Evolutionary conservation across 2,113 vertebrate species (phyloP).

Genomic region (Protomyctophum bolini): DNA sequence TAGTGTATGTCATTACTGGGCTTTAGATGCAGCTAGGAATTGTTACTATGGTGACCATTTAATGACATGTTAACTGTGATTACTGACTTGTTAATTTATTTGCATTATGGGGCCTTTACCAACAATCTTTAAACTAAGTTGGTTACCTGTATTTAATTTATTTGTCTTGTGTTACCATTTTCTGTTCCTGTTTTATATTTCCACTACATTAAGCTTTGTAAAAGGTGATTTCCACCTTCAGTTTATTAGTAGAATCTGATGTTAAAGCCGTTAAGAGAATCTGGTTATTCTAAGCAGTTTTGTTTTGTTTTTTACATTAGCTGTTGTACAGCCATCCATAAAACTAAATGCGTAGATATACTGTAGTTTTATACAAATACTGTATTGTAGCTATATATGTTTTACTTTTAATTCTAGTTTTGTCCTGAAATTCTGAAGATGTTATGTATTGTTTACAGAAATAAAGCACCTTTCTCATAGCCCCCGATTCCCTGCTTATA

Average conservation of each 20-base stretch:
- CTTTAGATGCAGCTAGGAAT: conserved; percentile 49
- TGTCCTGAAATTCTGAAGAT: conserved; percentile 50
- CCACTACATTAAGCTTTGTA: conserved; percentile 9
- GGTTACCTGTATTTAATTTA: conserved; percentile 11
- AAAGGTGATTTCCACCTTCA: not conserved
- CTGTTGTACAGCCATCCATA: conserved; percentile 60
- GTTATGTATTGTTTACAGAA: conserved; percentile 62
- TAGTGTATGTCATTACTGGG: conserved; percentile 47
- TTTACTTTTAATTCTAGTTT: conserved; percentile 39
- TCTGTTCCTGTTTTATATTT: conserved; percentile 29
- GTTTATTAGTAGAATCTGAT: conserved; percentile 28
- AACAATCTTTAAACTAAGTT: conserved; percentile 22
- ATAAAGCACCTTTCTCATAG: conserved; percentile 72
- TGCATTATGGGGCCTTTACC: conserved; percentile 66
- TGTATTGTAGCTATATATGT: conserved; percentile 57
- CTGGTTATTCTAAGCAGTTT: conserved; percentile 34
- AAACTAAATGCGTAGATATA: conserved; percentile 58
- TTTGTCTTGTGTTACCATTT: conserved; percentile 19
- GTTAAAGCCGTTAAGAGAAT: not conserved
- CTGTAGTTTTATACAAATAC: conserved; percentile 67
- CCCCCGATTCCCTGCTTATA: not conserved
- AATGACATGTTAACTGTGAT: conserved; percentile 2
- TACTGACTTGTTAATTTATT: conserved; percentile 41
- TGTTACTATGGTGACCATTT: conserved; percentile 5
- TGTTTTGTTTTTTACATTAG: conserved; percentile 47